A percentile compares a stretch with the other conserved stretches of the same genome.
Conservation (phyloP, 2,888 invertebrate genomes). For the Lasius platythorax region DNA sequence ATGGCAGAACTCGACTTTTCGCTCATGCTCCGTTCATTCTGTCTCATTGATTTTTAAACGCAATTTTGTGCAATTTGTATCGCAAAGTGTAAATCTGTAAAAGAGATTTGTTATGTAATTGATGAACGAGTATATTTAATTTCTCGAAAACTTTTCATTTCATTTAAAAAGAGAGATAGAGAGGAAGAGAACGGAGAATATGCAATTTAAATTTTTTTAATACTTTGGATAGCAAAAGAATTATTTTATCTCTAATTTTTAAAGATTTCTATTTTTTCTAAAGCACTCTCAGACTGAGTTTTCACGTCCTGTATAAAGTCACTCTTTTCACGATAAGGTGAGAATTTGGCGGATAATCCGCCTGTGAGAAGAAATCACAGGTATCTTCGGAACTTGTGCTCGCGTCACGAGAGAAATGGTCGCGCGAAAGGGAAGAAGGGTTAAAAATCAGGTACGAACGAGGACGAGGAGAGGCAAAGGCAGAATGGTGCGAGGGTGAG, state of each 20-base stretch:
- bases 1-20: constrained; percentile 13
- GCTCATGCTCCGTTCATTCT: constrained; percentile 13
- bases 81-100: not conserved
- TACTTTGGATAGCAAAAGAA: not conserved
- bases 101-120: not conserved
- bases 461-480: constrained; percentile 30
- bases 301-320: not conserved
- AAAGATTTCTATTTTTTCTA: not conserved
- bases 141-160: not conserved
- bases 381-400: not conserved
- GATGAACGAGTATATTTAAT: not conserved
- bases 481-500: constrained; percentile 45
- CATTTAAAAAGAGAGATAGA: not conserved
- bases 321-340: not conserved
- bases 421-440: constrained; percentile 39
- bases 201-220: not conserved
- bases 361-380: not conserved
- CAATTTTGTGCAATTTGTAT: not conserved
- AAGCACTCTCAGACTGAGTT: not conserved
- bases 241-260: not conserved
- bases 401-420: constrained; percentile 58
- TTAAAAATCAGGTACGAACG: constrained; percentile 36
- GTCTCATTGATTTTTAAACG: not conserved
- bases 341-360: constrained; percentile 45
- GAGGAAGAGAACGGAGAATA: not conserved